These are phyloP conservation scores for Drosophila anomalata DNA, from an alignment of 2,888 invertebrate genomes.

Conservation along the genomic window DNA sequence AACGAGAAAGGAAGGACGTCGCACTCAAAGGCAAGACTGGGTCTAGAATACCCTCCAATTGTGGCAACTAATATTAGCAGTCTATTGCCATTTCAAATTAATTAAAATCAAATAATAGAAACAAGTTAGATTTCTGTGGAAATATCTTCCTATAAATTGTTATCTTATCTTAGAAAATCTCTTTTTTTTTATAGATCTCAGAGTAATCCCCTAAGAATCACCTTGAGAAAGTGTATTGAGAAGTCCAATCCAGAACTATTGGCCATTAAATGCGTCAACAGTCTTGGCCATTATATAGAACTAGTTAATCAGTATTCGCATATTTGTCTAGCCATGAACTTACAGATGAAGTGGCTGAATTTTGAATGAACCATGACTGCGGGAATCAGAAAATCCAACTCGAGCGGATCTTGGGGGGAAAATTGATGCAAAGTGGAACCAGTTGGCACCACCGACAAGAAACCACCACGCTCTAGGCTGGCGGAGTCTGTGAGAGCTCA, in stretches of 20 bases:
- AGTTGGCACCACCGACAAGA: slow-evolving; percentile 37
- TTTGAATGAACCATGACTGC: slow-evolving; percentile 25
- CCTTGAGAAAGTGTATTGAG: slow-evolving; percentile 8
- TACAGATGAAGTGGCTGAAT: slow-evolving; percentile 22
- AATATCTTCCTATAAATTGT: not conserved
- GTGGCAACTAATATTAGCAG: not conserved
- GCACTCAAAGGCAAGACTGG: slow-evolving; percentile 9
- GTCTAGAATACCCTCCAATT: slow-evolving; percentile 30
- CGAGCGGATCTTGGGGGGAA: slow-evolving; percentile 12
- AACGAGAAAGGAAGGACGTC: slow-evolving; percentile 44
- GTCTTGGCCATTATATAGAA: slow-evolving; percentile 11
- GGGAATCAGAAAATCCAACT: slow-evolving; percentile 12
- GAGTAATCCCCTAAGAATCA: no score
- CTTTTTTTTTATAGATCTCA: not conserved
- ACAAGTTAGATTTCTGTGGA: not conserved
- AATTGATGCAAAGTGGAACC: slow-evolving; percentile 22
- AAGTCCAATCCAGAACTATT: not conserved
- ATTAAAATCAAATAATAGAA: slow-evolving; percentile 14
- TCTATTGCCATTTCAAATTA: slow-evolving; percentile 10
- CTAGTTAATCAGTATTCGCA: slow-evolving; percentile 30
- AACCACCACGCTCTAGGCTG: slow-evolving; percentile 4
- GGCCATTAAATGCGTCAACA: slow-evolving; percentile 20
- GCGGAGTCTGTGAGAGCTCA: slow-evolving; percentile 61
- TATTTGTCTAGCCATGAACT: slow-evolving; percentile 42
- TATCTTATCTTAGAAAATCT: no score